A percentile compares a stretch with the other conserved stretches of the same genome.
Evolutionary conservation across 2,888 invertebrate genomes (phyloP).

Genomic region (Caenorhabditis sulstoni): DNA sequence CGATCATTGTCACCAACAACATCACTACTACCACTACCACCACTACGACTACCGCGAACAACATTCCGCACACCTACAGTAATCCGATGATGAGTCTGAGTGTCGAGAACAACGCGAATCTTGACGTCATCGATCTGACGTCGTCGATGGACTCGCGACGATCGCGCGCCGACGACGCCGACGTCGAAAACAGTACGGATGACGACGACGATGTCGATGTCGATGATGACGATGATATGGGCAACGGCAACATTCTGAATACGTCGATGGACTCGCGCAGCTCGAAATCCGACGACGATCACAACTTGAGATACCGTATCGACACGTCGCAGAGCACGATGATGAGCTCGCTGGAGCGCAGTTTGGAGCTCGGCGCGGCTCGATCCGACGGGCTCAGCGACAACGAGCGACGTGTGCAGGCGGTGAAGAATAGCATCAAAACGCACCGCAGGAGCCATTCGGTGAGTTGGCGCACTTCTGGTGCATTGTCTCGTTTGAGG

Average conservation of each 20-base stretch:
- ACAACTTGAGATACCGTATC: slow-evolving; percentile 29
- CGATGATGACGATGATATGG: slow-evolving; percentile 56
- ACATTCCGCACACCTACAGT: slow-evolving; percentile 13
- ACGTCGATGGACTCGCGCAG: slow-evolving; percentile 53
- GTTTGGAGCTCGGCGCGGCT: slow-evolving; percentile 74
- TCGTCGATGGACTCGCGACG: slow-evolving; percentile 68
- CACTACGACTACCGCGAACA: too few relatives aligned
- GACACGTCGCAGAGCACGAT: slow-evolving; percentile 67
- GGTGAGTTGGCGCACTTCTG: slow-evolving; percentile 29
- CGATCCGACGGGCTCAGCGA: slow-evolving; percentile 79
- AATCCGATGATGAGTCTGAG: slow-evolving; percentile 28
- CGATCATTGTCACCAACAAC: too few relatives aligned
- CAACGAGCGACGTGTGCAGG: slow-evolving; percentile 74
- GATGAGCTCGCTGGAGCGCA: slow-evolving; percentile 75
- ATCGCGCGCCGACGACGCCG: slow-evolving; percentile 44
- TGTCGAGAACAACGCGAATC: slow-evolving; percentile 52
- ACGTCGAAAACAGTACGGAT: slow-evolving; percentile 35
- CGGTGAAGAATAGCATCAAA: slow-evolving; percentile 71
- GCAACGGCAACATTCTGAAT: slow-evolving; percentile 40
- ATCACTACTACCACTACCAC: too few relatives aligned
- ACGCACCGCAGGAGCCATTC: slow-evolving; percentile 72
- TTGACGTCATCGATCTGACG: slow-evolving; percentile 26
- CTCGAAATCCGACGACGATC: slow-evolving; percentile 31
- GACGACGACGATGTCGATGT: too few relatives aligned
- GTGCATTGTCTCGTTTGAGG: slow-evolving; percentile 12